Conservation (phyloP, 2,113 vertebrate species). For the Dromas ardeola region DNA sequence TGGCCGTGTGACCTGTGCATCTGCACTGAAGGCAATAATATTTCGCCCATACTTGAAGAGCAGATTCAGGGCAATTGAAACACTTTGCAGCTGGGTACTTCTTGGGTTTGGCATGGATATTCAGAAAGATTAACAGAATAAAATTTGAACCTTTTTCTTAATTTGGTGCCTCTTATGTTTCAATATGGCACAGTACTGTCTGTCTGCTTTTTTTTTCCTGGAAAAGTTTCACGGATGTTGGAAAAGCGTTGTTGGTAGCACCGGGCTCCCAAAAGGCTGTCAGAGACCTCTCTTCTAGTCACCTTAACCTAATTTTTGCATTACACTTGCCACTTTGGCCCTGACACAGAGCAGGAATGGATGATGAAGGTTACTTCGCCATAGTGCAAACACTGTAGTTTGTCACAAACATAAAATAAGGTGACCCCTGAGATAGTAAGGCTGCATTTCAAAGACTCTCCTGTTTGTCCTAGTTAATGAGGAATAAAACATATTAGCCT, state of each 20-base stretch:
- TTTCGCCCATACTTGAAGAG: background rate
- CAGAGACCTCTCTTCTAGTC: background rate
- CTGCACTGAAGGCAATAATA: background rate
- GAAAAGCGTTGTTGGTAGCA: background rate
- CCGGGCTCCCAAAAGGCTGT: background rate
- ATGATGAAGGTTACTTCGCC: slow-evolving; percentile 22
- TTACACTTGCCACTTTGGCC: slow-evolving; percentile 31
- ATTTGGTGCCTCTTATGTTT: background rate
- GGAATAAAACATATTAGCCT: slow-evolving; percentile 30
- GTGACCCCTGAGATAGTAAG: slow-evolving; percentile 6
- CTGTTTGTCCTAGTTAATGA: slow-evolving; percentile 50
- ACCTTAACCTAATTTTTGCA: slow-evolving; percentile 41
- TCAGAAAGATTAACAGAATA: background rate
- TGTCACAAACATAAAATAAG: slow-evolving; percentile 39
- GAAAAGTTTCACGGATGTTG: background rate
- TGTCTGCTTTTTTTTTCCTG: background rate
- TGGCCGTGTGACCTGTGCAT: background rate
- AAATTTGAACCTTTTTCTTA: background rate
- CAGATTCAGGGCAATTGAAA: background rate
- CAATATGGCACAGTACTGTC: background rate
- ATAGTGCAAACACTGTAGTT: slow-evolving; percentile 21
- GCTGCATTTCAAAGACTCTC: slow-evolving; percentile 11
- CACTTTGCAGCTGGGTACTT: background rate
- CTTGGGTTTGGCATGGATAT: background rate
- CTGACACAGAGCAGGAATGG: background rate